Evolutionary conservation across 2,797 vertebrate genomes (phyloP), one percentile per base, ranked within the genome.

Genomic region (Lates japonicus): DNA sequence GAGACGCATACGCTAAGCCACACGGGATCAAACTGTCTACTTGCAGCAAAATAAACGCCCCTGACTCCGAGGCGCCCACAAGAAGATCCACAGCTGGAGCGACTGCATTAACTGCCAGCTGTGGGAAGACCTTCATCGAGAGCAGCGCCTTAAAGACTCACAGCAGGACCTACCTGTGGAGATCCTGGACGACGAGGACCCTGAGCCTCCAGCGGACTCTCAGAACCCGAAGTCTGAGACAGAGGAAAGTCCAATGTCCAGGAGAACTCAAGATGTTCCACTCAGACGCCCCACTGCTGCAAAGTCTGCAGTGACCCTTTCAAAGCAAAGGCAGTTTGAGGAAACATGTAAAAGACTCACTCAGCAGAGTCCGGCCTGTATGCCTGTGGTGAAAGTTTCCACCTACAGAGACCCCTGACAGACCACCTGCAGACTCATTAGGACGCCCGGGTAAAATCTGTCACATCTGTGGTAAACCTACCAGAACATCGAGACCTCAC

Each of bases 401-500:
- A 0, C 44, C 69, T 0, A 52, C 86, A 7, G 80, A 84, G 44
- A 67, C n/a, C 0, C 0, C 72, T 91, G 52, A 49, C 3, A 0
- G 65, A 80, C 7, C 90, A 91, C 61, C 70, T 91, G 39, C 74
- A 86, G 70, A 66, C 19, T 7, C 90, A 91, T 79, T 74, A 61
- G 51, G 81, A 87, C 0, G 7, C 51, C 0, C n/a, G n/a, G 77
- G 79, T 0, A 74, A 83, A 19, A 70, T 87, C 54, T 91, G 88
- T 57, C 83, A 86, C 49, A 7, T 91, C 57, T 91, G 90, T 0
- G 85, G 86, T 2, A 89, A 48, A 79, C 76, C 17, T 90, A 76
- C 70, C 88, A 87, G 54, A 90, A 88, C 74, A 86, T 90, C 0
- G 82, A 90, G 65, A 91, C 82, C 82, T 0, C 90, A 91, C 71